Conservation (phyloP, 2,113 vertebrate genomes). For the Thomomys bottae region DNA sequence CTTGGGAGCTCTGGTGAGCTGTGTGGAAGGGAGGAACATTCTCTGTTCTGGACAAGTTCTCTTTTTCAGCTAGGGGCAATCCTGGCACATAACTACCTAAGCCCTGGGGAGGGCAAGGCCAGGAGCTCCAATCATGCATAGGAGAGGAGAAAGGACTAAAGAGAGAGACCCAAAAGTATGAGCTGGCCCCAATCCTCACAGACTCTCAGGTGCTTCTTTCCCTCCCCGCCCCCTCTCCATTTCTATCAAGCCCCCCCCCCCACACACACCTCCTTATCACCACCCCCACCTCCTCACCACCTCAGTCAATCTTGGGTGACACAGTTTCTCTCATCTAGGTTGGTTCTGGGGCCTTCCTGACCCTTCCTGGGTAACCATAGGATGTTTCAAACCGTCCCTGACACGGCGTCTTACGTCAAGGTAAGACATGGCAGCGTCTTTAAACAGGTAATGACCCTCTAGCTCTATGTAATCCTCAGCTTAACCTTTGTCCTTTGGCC, state of each 20-base stretch:
- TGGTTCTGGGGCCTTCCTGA: slow-evolving; percentile 70
- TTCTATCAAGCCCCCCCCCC: background rate
- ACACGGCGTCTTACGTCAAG: slow-evolving; percentile 99
- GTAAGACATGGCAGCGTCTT: slow-evolving; percentile 93
- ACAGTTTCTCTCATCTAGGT: slow-evolving; percentile 71
- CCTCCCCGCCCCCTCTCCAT: background rate
- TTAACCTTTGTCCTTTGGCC: accelerated
- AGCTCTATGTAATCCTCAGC: no score
- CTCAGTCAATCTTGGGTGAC: background rate
- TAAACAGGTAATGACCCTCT: slow-evolving; percentile 89
- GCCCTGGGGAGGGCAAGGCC: background rate
- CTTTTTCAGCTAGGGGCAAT: background rate
- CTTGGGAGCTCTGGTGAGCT: accelerated
- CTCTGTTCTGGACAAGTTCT: background rate
- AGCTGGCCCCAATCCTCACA: background rate
- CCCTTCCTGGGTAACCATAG: slow-evolving; percentile 74
- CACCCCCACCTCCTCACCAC: no score
- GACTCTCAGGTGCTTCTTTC: no score
- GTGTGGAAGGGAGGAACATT: accelerated
- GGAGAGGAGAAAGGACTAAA: no score
- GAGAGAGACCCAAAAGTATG: no score
- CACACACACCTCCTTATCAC: background rate
- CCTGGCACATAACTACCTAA: background rate
- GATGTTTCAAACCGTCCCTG: slow-evolving; percentile 99
- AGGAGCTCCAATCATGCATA: accelerated